phyloP scores from a whole-genome alignment of 30 jellyfish, hydroid and myxozoan species.

The Turritopsis dohrnii region DNA sequence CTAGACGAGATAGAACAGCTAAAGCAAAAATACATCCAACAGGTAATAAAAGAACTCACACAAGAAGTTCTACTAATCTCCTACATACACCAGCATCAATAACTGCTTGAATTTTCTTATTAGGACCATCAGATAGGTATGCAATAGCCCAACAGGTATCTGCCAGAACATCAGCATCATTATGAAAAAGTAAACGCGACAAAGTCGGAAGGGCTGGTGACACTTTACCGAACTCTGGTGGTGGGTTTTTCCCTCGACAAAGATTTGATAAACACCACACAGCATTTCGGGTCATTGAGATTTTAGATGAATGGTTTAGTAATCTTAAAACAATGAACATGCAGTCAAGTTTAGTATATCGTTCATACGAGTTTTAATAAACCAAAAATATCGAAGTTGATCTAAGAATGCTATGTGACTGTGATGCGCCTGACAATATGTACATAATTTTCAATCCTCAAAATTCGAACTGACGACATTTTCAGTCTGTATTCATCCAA shows the following conservation, averaged over 20 bases:
- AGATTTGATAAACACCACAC: constrained; percentile 98
- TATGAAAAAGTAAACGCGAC: constrained; percentile 65
- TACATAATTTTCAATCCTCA: too few species aligned
- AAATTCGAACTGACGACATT: too few species aligned
- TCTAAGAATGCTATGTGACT: too few species aligned
- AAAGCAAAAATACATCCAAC: background rate
- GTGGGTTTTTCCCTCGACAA: constrained; percentile 97
- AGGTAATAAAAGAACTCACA: constrained; percentile 38
- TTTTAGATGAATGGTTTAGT: constrained; percentile 51
- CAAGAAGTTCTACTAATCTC: constrained; percentile 80
- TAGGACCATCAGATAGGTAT: constrained; percentile 97
- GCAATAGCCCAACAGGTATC: constrained; percentile 99
- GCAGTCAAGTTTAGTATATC: too few species aligned
- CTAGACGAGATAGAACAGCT: background rate
- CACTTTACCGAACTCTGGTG: constrained; percentile 91
- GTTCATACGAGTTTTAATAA: too few species aligned
- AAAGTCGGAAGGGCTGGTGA: constrained; percentile 82
- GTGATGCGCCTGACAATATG: too few species aligned
- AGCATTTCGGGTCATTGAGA: constrained; percentile 70
- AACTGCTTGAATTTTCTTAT: constrained; percentile 90
- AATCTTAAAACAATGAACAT: too few species aligned
- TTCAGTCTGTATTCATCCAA: too few species aligned
- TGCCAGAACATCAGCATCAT: constrained; percentile 81
- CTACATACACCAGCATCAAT: constrained; percentile 98
- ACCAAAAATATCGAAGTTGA: too few species aligned